A percentile compares a stretch with the other conserved stretches of the same genome.
Evolutionary conservation across 2,888 invertebrate species (phyloP).

Genomic region (Syrphus vitripennis): DNA sequence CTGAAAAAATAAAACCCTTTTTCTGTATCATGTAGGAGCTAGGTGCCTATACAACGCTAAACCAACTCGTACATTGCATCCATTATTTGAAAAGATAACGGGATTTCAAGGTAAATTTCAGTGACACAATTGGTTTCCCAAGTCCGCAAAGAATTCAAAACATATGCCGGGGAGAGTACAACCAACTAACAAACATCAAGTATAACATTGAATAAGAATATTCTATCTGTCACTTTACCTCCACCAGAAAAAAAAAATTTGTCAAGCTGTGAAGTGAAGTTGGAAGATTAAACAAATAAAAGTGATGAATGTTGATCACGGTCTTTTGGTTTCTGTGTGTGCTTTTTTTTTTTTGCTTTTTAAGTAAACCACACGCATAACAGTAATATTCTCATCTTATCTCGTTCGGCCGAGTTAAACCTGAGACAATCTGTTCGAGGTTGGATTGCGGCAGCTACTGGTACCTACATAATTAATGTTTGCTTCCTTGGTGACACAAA

Average conservation of each 20-base stretch:
- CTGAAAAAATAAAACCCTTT: slow-evolving; percentile 9
- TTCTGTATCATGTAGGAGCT: background rate
- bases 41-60: background rate
- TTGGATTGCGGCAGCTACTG: slow-evolving; percentile 52
- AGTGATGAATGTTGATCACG: slow-evolving; percentile 63
- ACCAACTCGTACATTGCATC: no score
- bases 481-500: slow-evolving; percentile 60
- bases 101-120: slow-evolving; percentile 49
- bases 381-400: slow-evolving; percentile 59
- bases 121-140: slow-evolving; percentile 35
- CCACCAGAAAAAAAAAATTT: background rate
- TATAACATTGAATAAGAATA: background rate
- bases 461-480: slow-evolving; percentile 50
- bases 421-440: slow-evolving; percentile 62
- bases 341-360: background rate
- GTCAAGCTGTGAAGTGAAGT: background rate
- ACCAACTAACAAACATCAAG: no score
- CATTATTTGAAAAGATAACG: slow-evolving; percentile 50
- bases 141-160: background rate
- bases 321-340: slow-evolving; percentile 32
- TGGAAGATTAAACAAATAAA: slow-evolving; percentile 56
- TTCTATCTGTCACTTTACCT: background rate
- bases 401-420: slow-evolving; percentile 41
- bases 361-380: slow-evolving; percentile 56
- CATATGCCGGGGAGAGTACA: no score